Evolutionary conservation across 2,888 invertebrate genomes (phyloP).

Genomic region (Microchrysa polita): DNA sequence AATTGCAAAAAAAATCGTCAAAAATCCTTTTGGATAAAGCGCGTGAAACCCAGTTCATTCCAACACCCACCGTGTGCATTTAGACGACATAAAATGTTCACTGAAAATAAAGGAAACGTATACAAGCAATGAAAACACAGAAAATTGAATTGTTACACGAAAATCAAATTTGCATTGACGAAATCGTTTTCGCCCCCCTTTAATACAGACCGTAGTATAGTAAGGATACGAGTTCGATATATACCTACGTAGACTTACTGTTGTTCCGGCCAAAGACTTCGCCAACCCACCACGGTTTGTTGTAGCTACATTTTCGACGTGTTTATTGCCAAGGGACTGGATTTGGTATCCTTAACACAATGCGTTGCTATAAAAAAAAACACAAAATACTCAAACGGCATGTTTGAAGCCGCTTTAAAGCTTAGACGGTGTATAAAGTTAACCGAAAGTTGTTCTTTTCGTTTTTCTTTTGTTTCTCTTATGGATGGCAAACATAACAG

Average conservation of each 20-base stretch:
- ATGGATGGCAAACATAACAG: conserved; percentile 1
- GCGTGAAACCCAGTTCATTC: too few relatives aligned
- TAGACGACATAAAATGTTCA: background rate
- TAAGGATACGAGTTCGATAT: too few relatives aligned
- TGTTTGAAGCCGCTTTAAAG: background rate
- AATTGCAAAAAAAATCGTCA: too few relatives aligned
- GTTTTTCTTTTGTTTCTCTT: background rate
- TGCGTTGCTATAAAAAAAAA: background rate
- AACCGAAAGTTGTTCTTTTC: background rate
- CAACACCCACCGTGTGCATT: too few relatives aligned
- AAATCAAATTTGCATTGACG: conserved; percentile 29
- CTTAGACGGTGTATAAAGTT: background rate
- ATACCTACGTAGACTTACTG: background rate
- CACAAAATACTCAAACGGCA: background rate
- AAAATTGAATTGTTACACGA: conserved; percentile 20
- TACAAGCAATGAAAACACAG: background rate
- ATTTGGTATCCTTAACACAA: background rate
- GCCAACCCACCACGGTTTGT: background rate
- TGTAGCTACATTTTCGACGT: background rate
- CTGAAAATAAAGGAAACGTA: background rate
- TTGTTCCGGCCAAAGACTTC: background rate
- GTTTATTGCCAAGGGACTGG: background rate
- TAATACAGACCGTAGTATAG: too few relatives aligned
- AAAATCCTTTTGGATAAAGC: too few relatives aligned
- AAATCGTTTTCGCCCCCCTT: background rate